These are phyloP conservation scores for Laticauda laticaudata DNA, from an alignment of 2,113 vertebrate genomes.

Conservation along the genomic window DNA sequence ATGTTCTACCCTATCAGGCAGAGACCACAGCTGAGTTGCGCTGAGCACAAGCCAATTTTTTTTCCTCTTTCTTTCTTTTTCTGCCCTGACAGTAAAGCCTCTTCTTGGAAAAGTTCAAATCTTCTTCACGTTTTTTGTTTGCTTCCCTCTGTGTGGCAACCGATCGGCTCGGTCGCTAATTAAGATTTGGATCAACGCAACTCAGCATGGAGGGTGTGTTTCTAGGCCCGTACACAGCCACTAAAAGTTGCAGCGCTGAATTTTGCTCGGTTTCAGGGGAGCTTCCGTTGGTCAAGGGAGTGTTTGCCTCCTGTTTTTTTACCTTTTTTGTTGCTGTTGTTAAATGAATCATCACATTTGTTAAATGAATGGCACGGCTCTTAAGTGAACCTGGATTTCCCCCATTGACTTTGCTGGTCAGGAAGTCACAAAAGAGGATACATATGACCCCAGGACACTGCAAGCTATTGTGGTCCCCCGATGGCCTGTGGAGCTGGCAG, in stretches of 20 bases:
- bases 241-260: not conserved
- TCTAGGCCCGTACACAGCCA: not conserved
- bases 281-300: no score
- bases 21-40: constrained; percentile 19
- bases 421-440: no score
- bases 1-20: constrained; percentile 70
- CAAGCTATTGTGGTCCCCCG: no score
- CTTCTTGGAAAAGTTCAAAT: not conserved
- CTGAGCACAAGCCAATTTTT: constrained; percentile 36
- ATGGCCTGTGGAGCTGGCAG: no score
- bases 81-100: not conserved
- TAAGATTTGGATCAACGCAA: not conserved
- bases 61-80: not conserved
- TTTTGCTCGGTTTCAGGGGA: not conserved
- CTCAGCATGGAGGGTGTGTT: not conserved
- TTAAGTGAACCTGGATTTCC: no score
- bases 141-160: constrained; percentile 4
- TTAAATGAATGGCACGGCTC: no score
- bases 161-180: fast-evolving
- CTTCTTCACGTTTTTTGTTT: not conserved
- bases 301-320: no score
- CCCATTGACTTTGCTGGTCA: no score
- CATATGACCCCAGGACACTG: no score
- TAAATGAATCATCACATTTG: no score
- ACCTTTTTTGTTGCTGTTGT: no score